Percentiles rank a stretch among this genome's conserved stretches.
Conservation (phyloP, 30 jellyfish, hydroid and myxozoan species). For the Aurelia coerulea region DNA sequence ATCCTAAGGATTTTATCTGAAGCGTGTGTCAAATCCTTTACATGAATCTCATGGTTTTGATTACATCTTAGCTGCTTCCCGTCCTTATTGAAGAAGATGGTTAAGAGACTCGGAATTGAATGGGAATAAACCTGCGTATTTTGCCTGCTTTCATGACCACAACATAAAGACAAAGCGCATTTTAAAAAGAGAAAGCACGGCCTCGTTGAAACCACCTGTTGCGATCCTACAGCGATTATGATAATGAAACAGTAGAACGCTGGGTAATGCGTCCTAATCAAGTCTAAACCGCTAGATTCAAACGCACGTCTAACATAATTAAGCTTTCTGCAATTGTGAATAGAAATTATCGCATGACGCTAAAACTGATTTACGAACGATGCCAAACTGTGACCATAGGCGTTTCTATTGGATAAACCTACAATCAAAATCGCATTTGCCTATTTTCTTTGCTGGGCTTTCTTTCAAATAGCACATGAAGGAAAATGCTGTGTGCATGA, state of each 20-base stretch:
- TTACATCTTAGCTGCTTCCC: too few species aligned
- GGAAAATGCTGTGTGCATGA: too few species aligned
- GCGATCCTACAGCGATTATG: slow-evolving; percentile 31
- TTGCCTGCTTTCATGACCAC: slow-evolving; percentile 21
- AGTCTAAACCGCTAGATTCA: slow-evolving; percentile 37
- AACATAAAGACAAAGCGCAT: slow-evolving; percentile 12
- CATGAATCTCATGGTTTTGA: too few species aligned
- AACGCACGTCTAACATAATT: slow-evolving; percentile 35
- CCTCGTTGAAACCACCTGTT: slow-evolving; percentile 67
- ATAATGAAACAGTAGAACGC: slow-evolving; percentile 63
- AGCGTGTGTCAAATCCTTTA: too few species aligned
- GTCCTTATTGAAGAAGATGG: too few species aligned
- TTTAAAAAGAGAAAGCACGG: slow-evolving; percentile 35
- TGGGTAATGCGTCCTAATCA: slow-evolving; percentile 52
- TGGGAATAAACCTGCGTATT: too few species aligned
- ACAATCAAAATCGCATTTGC: neutral
- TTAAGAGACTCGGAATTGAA: too few species aligned
- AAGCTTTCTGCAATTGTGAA: slow-evolving; percentile 45
- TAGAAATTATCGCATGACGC: slow-evolving; percentile 35
- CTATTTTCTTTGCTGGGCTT: neutral
- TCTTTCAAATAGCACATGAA: neutral
- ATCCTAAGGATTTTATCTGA: too few species aligned
- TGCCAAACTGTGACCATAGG: slow-evolving; percentile 45
- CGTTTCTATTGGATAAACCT: slow-evolving; percentile 41
- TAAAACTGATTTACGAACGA: slow-evolving; percentile 48